Evolutionary conservation across 1,140 invertebrate genomes (phyloP).

Genomic region (Drosophila nannoptera): DNA sequence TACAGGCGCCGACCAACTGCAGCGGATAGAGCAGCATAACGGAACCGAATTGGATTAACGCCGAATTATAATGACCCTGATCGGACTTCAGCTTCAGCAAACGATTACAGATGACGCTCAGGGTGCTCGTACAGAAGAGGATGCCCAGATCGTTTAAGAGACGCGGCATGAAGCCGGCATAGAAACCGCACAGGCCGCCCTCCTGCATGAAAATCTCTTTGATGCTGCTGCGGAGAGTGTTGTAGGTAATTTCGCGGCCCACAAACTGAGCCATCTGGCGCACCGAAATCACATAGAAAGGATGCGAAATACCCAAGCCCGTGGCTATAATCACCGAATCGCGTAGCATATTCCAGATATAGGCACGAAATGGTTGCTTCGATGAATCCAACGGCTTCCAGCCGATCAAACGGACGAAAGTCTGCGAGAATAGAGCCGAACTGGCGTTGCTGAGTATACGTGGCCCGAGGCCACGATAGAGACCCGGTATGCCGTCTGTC

Average conservation of each 20-base stretch:
- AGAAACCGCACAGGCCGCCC: conserved; percentile 39
- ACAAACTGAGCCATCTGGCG: conserved; percentile 62
- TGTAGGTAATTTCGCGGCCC: conserved; percentile 35
- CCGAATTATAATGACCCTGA: conserved; percentile 34
- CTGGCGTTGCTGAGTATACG: conserved; percentile 22
- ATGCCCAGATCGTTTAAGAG: conserved; percentile 41
- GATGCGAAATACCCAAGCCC: conserved; percentile 41
- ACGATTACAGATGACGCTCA: conserved; percentile 19
- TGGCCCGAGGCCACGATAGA: conserved; percentile 50
- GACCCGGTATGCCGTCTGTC: conserved; percentile 34
- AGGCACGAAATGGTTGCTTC: neutral
- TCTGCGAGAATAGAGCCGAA: conserved; percentile 22
- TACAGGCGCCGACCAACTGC: conserved; percentile 52
- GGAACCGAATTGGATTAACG: conserved; percentile 38
- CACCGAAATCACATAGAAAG: conserved; percentile 50
- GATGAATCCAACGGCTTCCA: neutral
- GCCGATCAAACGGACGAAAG: conserved; percentile 16
- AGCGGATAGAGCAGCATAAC: conserved; percentile 38
- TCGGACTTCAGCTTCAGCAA: neutral
- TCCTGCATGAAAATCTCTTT: neutral
- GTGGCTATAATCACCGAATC: conserved; percentile 36
- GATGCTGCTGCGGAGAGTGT: conserved; percentile 8
- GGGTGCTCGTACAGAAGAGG: conserved; percentile 27
- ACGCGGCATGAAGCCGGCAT: conserved; percentile 45
- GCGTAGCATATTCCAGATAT: conserved; percentile 24